Base-by-base conservation (phyloP, 2,113 vertebrate genomes). In the Lophius piscatorius region DNA sequence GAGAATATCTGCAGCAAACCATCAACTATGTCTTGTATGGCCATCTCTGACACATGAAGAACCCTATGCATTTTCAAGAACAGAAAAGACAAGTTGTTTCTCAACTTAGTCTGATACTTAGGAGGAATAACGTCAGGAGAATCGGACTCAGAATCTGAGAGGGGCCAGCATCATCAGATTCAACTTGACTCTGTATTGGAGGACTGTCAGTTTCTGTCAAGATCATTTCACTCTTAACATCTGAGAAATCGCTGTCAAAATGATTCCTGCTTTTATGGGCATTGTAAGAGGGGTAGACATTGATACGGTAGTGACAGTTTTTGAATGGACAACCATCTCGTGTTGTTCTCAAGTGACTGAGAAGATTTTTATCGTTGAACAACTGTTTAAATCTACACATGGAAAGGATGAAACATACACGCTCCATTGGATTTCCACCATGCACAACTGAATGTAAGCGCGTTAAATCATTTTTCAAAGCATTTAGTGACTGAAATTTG, bases 251-350 rank as follows among this genome's bases (percentile, higher is more conserved):
- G 49, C 16, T 20, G 13, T 50, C 5, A 34, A 33, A 33, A 57
- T 74, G 52, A 60, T 0, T 29, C 42, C 52, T 69, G 38, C 44
- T 63, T 60, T 46, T 78, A 3, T 65, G 45, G 14, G 36, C 23
- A 65, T 56, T 74, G 16, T 70, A 74, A 0, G 64, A 70, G 2
- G 60, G 65, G 46, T 70, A 70, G 10, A 48, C 44, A 50, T 74
- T 65, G 9, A 31, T 74, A 39, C 3, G 6, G 16, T 74, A 70
- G 9, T 64, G 33, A 24, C 64, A 70, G 35, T 56, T 16, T 55
- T 60, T 72, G 28, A n/a, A n/a, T n/a, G n/a, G n/a, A n/a, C n/a
- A 48, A 70, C 60, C 42, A 45, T 62, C 28, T 70, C 35, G 2
- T 63, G 21, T 17, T 55, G 4, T 63, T 52, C 60, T 65, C 41